Conservation (phyloP, 2,797 vertebrate species). For the Sebastes diaconus region DNA sequence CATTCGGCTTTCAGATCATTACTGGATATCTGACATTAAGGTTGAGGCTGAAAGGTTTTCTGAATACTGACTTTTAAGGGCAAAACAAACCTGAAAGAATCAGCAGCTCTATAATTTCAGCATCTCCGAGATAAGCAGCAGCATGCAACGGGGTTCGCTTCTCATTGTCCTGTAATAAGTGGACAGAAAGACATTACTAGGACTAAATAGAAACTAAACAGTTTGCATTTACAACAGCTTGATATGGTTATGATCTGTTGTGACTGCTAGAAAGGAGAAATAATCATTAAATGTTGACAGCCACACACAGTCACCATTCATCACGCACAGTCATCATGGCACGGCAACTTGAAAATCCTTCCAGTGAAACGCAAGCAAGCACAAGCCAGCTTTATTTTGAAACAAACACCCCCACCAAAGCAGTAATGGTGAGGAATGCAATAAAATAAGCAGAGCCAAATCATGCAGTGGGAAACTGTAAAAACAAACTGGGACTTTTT, state of each 20-base stretch:
- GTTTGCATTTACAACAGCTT: background rate
- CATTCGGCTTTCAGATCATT: background rate
- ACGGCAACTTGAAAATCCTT: background rate
- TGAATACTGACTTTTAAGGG: background rate
- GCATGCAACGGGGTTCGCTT: constrained; percentile 97
- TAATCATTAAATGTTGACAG: background rate
- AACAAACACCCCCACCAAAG: constrained; percentile 39
- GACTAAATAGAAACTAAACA: background rate
- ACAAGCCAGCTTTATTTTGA: constrained; percentile 49
- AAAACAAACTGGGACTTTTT: constrained; percentile 33
- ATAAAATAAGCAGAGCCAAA: constrained; percentile 52
- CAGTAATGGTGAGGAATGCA: constrained; percentile 50
- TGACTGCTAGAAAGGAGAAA: background rate
- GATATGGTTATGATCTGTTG: background rate
- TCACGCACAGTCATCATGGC: background rate
- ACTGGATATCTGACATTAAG: background rate
- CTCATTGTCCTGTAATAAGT: constrained; percentile 91
- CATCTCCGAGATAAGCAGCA: constrained; percentile 97
- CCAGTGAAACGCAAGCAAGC: constrained; percentile 23
- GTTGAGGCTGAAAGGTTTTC: background rate
- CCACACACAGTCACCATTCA: background rate
- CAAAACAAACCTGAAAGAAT: constrained; percentile 92
- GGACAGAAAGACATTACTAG: constrained; percentile 32
- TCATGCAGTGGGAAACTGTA: constrained; percentile 25
- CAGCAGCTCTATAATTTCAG: constrained; percentile 98